Evolutionary conservation across 2,797 vertebrate species (phyloP).

Genomic region (Semaprochilodus insignis): DNA sequence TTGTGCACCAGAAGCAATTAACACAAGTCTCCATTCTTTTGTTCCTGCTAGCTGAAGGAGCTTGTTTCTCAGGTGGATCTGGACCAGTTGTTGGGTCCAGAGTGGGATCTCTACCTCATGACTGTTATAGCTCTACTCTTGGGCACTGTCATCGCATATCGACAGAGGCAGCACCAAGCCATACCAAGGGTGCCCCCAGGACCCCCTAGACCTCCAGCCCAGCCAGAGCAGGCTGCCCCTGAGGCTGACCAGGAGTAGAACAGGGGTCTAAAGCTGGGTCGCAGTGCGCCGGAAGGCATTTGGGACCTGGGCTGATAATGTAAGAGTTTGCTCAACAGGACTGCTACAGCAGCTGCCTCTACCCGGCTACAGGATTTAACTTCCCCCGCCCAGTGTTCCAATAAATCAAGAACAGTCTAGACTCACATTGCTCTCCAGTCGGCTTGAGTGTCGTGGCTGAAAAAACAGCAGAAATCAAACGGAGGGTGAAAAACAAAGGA

Average conservation of each 20-base stretch:
- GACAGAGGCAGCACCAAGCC: conserved; percentile 95
- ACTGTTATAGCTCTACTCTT: conserved; percentile 94
- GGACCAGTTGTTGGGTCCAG: conserved; percentile 95
- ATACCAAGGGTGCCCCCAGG: conserved; percentile 70
- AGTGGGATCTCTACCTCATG: conserved; percentile 99
- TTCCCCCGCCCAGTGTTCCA: conserved; percentile 1
- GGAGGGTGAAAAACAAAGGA: conserved; percentile 16
- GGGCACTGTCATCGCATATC: conserved; percentile 95
- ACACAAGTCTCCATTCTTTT: conserved; percentile 10
- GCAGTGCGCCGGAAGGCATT: conserved; percentile 10
- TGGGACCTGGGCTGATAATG: neutral
- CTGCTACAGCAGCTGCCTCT: conserved; percentile 60
- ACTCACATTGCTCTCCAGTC: conserved; percentile 28
- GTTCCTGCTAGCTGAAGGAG: conserved; percentile 83
- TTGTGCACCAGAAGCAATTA: neutral
- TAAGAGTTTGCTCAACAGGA: conserved; percentile 55
- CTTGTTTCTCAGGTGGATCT: conserved; percentile 89
- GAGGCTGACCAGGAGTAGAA: conserved; percentile 49
- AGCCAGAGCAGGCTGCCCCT: conserved; percentile 49
- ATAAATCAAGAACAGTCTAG: conserved; percentile 18
- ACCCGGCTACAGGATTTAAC: conserved; percentile 40
- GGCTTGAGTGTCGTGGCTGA: conserved; percentile 23
- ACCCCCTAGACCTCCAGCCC: conserved; percentile 50
- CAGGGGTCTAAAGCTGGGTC: neutral
- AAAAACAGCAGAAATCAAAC: neutral